Conservation (phyloP, 1,140 invertebrate species). For the Chymomyza costata region DNA sequence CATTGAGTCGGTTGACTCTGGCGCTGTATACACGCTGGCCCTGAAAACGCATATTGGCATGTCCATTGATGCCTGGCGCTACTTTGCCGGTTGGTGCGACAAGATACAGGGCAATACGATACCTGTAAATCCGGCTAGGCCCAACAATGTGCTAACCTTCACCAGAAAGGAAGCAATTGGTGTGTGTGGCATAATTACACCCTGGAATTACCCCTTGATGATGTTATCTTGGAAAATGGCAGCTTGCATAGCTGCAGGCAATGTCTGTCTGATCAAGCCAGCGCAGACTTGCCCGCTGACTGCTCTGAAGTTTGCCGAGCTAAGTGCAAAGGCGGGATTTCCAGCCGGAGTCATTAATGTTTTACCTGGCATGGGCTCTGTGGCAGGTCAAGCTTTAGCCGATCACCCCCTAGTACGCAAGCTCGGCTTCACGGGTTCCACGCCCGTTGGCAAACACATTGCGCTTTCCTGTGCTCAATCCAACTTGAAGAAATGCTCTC, state of each 20-base stretch:
- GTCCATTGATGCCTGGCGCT: constrained; percentile 94
- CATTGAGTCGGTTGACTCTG: constrained; percentile 93
- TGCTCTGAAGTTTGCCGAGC: constrained; percentile 94
- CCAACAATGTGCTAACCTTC: constrained; percentile 87
- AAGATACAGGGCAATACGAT: constrained; percentile 96
- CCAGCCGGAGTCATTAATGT: constrained; percentile 97
- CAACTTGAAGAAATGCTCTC: constrained; percentile 94
- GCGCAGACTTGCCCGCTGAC: constrained; percentile 95
- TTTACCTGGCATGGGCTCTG: constrained; percentile 86
- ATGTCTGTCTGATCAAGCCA: constrained; percentile 95
- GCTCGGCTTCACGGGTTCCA: constrained; percentile 96
- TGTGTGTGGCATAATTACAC: constrained; percentile 95
- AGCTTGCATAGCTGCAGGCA: constrained; percentile 95
- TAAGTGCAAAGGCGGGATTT: constrained; percentile 90
- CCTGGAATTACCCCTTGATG: constrained; percentile 98
- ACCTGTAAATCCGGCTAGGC: constrained; percentile 90
- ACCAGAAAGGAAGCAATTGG: constrained; percentile 93
- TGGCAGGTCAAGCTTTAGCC: constrained; percentile 89
- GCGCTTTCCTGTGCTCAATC: constrained; percentile 92
- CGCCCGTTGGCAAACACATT: constrained; percentile 84
- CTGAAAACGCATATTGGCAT: constrained; percentile 96
- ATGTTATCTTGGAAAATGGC: constrained; percentile 99
- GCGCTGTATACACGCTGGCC: constrained; percentile 95
- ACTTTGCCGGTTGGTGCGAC: constrained; percentile 96
- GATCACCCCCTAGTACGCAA: constrained; percentile 90